Conservation (phyloP, 2,113 vertebrate genomes). For the Raja brachyura region DNA sequence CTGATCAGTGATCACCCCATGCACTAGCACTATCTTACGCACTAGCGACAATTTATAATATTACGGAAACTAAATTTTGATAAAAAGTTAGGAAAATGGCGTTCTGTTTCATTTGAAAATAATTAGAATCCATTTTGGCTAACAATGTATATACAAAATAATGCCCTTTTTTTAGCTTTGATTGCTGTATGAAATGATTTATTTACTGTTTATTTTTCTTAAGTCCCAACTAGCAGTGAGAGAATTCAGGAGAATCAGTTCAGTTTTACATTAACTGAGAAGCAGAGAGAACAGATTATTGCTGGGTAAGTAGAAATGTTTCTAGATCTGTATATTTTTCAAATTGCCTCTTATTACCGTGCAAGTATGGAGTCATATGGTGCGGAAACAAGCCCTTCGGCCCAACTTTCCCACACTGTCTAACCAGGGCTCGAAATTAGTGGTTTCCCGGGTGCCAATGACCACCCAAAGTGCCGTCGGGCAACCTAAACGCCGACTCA, state of each 20-base stretch:
- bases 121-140: not conserved
- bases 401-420: too few species aligned
- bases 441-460: too few species aligned
- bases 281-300: slow-evolving; percentile 87
- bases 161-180: not conserved
- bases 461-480: too few species aligned
- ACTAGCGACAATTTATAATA: too few species aligned
- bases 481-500: too few species aligned
- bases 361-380: too few species aligned
- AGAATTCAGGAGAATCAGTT: slow-evolving; percentile 95
- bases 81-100: not conserved
- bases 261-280: slow-evolving; percentile 82
- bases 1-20: too few species aligned
- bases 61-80: too few species aligned
- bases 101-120: not conserved
- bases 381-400: too few species aligned
- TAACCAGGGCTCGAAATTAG: too few species aligned
- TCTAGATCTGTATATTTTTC: not conserved
- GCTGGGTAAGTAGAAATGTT: slow-evolving; percentile 65
- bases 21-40: too few species aligned
- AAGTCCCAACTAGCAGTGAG: slow-evolving; percentile 89
- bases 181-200: not conserved
- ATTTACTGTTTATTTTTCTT: slow-evolving; percentile 35
- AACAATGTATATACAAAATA: not conserved
- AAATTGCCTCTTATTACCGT: too few species aligned